A percentile compares a stretch with the other conserved stretches of the same genome.
Conservation (phyloP, 2,888 invertebrate species). For the Luffia ferchaultella region DNA sequence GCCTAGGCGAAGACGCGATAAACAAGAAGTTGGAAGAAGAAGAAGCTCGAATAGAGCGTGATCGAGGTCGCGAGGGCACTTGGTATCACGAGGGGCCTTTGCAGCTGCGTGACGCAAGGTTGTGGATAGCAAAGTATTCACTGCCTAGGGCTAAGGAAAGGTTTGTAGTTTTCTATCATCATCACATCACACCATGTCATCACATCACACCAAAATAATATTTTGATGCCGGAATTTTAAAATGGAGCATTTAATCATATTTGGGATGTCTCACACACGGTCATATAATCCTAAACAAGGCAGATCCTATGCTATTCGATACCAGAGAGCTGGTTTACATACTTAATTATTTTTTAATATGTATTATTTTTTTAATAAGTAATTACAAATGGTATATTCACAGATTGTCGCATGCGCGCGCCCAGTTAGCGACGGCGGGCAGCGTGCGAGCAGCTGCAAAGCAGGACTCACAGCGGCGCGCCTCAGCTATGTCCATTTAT, state of each 20-base stretch:
- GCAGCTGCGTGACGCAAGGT: constrained; percentile 79
- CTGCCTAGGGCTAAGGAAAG: constrained; percentile 63
- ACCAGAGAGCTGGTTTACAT: no score
- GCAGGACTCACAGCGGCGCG: constrained; percentile 91
- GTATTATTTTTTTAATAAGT: no score
- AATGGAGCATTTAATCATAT: no score
- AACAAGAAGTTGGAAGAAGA: constrained; percentile 85
- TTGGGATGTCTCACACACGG: no score
- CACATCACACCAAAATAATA: no score
- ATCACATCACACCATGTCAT: no score
- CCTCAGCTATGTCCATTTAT: constrained; percentile 83
- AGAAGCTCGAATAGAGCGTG: constrained; percentile 79
- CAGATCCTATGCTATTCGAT: no score
- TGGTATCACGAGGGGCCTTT: constrained; percentile 99
- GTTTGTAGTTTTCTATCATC: no score
- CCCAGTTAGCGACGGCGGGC: constrained; percentile 39
- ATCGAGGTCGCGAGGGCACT: constrained; percentile 88
- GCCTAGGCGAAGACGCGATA: constrained; percentile 89
- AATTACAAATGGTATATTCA: no score
- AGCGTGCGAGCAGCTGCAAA: constrained; percentile 71
- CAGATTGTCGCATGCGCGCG: constrained; percentile 41
- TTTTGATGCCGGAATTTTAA: no score
- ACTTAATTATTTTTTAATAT: no score
- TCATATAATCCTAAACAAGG: no score
- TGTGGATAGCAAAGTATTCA: constrained; percentile 85